Evolutionary conservation across 2,888 invertebrate species (phyloP), one percentile per base, ranked within the genome.

Genomic region (Eugnorisma glareosa): DNA sequence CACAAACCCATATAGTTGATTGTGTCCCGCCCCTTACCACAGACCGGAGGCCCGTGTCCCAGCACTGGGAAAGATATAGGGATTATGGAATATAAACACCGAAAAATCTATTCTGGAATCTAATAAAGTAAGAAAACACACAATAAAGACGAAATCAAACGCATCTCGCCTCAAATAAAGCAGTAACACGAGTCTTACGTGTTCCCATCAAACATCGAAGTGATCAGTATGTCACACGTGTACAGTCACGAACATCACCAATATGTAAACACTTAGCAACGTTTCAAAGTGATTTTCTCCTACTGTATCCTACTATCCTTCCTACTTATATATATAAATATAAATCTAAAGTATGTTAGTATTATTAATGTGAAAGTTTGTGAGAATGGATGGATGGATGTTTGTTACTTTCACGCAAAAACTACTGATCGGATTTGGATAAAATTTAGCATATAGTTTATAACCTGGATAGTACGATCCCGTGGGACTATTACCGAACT

Each of bases 141-240:
- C 54, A 59, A 35, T 35, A 45, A 45, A 71, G 24, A 40, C 54
- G 4, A 8, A 67, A 77, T 8, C 10, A 28, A 35, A 67, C n/a
- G 54, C 43, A 76, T 67, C 18, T 40, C 31, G 5, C 2, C 51
- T 59, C n/a, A 67, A 67, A 70, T 67, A 24, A 71, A 82, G 35
- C 28, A 31, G 37, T 45, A 15, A 51, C n/a, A 63, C 45, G 15
- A 18, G 18, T n/a, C 31, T 63, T 54, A 54, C 66, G 37, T 70
- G 83, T 77, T 48, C 45, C 7, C 51, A 75, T 81, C 59, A 84
- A 75, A 79, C 61, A 74, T 75, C 75, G 13, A 43, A 61, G 63
- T 72, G 51, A 75, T 80, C 84, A 75, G 70, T 35, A 82, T 43
- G 31, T 45, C 28, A 37, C 48, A 28, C 48, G 83, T 45, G 61